A percentile compares a stretch with the other conserved stretches of the same genome.
Evolutionary conservation across 2,888 invertebrate genomes (phyloP).

Genomic region (Aspidiotus rigidus): DNA sequence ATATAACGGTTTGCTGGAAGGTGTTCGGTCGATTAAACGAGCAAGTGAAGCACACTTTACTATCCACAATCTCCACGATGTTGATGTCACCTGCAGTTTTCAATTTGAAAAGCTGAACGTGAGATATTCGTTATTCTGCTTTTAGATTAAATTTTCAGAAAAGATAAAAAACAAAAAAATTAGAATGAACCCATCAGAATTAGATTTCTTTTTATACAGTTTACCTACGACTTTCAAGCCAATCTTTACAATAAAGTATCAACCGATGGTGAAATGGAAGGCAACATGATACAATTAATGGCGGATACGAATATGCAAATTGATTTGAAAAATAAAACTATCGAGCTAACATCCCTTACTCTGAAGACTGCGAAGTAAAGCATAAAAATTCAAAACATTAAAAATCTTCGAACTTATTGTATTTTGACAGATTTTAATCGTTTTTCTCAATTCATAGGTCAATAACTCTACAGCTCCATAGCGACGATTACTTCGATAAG

Average conservation of each 20-base stretch:
- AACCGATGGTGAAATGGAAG: slow-evolving; percentile 17
- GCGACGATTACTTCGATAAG: slow-evolving; percentile 8
- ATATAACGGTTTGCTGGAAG: slow-evolving; percentile 21
- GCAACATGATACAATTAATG: slow-evolving; percentile 5
- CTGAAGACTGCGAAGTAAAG: slow-evolving; percentile 10
- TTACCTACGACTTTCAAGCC: slow-evolving; percentile 25
- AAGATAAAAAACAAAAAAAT: neutral
- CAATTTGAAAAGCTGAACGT: slow-evolving; percentile 10
- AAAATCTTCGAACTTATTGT: neutral
- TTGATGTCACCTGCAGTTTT: slow-evolving; percentile 8
- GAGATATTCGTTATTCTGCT: neutral
- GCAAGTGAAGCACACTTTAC: neutral
- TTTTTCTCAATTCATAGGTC: slow-evolving; percentile 10
- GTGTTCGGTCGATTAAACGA: slow-evolving; percentile 12
- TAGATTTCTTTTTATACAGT: slow-evolving; percentile 4
- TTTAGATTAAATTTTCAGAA: neutral
- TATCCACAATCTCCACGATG: neutral
- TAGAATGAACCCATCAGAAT: neutral
- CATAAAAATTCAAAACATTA: neutral
- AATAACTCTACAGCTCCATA: slow-evolving; percentile 21
- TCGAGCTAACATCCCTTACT: slow-evolving; percentile 5
- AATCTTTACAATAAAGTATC: slow-evolving; percentile 12
- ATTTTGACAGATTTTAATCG: neutral
- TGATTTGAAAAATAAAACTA: slow-evolving; percentile 8
- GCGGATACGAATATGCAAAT: neutral